These are phyloP conservation scores for Coptodon rendalli DNA, from an alignment of 2,113 vertebrate genomes.

Conservation along the genomic window DNA sequence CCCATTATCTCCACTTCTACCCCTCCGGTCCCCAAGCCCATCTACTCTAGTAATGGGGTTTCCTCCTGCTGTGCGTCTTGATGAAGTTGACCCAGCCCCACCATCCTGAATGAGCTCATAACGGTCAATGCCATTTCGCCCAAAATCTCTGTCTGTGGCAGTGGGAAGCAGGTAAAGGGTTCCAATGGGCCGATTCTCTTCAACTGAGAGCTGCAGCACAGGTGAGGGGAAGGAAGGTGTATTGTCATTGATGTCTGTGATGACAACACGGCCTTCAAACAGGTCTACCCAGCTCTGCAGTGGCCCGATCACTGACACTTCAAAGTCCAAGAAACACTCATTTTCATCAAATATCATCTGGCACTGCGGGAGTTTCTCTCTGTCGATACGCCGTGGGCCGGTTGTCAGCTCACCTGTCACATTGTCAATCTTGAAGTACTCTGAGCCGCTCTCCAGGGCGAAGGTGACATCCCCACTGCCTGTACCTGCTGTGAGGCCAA, in stretches of 20 bases:
- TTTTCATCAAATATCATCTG: conserved; percentile 99
- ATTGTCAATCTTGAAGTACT: conserved; percentile 96
- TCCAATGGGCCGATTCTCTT: conserved; percentile 94
- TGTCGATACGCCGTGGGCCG: conserved; percentile 85
- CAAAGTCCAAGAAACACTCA: conserved; percentile 95
- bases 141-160: conserved; percentile 92
- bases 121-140: conserved; percentile 90
- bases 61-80: conserved; percentile 55
- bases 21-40: conserved; percentile 65
- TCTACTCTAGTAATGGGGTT: conserved; percentile 65
- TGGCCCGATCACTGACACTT: conserved; percentile 94
- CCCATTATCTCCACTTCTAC: conserved; percentile 60
- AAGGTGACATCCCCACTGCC: conserved; percentile 93
- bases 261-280: conserved; percentile 90
- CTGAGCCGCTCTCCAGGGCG: conserved; percentile 92
- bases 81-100: conserved; percentile 44
- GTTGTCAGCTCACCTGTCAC: conserved; percentile 95
- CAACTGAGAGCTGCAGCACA: conserved; percentile 91
- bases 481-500: conserved; percentile 71
- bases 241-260: conserved; percentile 97
- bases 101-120: conserved; percentile 90
- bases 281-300: conserved; percentile 97
- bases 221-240: conserved; percentile 95
- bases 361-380: conserved; percentile 94
- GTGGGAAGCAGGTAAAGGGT: conserved; percentile 96